Evolutionary conservation across 2,797 vertebrate species (phyloP), one percentile per base, ranked within the genome.

Genomic region (Otolemur crassicaudatus): DNA sequence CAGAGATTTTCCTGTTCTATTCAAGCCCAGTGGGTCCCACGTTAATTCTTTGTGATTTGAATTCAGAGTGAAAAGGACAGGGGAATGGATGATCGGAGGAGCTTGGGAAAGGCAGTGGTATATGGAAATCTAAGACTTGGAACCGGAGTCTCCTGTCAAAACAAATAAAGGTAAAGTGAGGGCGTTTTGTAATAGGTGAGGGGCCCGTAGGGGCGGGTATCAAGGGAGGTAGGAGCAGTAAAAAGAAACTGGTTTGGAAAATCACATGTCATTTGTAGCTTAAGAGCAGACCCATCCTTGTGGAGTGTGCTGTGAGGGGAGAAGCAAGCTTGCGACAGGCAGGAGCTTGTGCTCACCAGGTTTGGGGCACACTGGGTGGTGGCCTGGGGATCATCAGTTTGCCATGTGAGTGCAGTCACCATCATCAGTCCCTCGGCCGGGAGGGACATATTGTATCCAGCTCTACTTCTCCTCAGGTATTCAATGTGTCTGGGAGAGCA

Each of bases 221-320:
- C 67, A 81, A 80, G 40, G 56, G 60, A 86, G 49, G 58, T n/a
- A 34, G 83, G 20, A 67, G 69, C 20, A 82, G 70, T 72, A 23
- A 61, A 82, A 88, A 56, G 49, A 89, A 84, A 94, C 34, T 5
- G 29, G 67, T 63, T 86, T 76, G 90, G 77, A 49, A 77, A 93
- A 77, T 53, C 37, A 53, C 23, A 14, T 4, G 49, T 69, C n/a
- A 27, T 91, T 91, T 81, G 82, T 69, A 90, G 60, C 72, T 94
- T 77, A 65, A 61, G 75, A 60, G 67, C 34, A 86, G 34, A 73
- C 53, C 13, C 34, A 16, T 49, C 53, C 14, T 65, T 2, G 1
- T 67, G 12, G 8, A 37, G 7, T 56, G 58, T 43, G 0, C 0
- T 17, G 3, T 3, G 37, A 34, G 29, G 16, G 61, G 49, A 80